Evolutionary conservation across 2,888 invertebrate species (phyloP), one percentile per base, ranked within the genome.

Genomic region (Gandaritis pyraliata): DNA sequence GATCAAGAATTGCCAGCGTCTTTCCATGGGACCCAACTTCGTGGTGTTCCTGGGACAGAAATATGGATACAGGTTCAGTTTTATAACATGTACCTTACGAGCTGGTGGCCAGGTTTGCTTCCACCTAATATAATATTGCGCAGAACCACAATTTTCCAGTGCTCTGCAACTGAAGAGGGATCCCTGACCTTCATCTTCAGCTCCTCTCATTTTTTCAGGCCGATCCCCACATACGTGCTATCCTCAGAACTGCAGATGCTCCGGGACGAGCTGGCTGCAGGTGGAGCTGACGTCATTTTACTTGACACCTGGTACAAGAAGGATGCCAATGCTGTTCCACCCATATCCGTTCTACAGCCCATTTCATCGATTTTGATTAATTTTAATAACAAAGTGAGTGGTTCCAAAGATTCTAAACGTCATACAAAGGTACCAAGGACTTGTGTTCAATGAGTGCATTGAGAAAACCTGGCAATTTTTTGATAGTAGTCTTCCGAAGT

Each of bases 11-110:
- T 99, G 99, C 80, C 99, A 99, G 84, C 94, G 99, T 2, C 93
- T 99, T 1, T 98, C 98, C 1, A 98, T 99, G 97, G 99, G 99
- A 0, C 98, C 99, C 0, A 99, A 99, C 88, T 99, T 99, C 85
- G 98, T 99, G 62, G 98, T 98, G 52, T 99, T 99, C 80, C 92
- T 99, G 16, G 99, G 99, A 0, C 99, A 99, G 90, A 99, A 99
- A 86, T 99, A 99, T 86, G 99, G 99, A 16, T 99, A 99, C 86
- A 95, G 93, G 92, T 59, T 43, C 5, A 2, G 23, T 23, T 23
- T 23, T 2, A 23, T 23, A 6, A 23, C 23, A 23, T n/a, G 23
- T 23, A n/a, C n/a, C n/a, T 23, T 23, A 23, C 23, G 23, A 23
- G 23, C 23, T 23, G 1, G 23, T 23, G 6, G 23, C 23, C n/a